Evolutionary conservation across 2,888 invertebrate genomes (phyloP), one percentile per base, ranked within the genome.

Genomic region (Sphaeridia pumilis): DNA sequence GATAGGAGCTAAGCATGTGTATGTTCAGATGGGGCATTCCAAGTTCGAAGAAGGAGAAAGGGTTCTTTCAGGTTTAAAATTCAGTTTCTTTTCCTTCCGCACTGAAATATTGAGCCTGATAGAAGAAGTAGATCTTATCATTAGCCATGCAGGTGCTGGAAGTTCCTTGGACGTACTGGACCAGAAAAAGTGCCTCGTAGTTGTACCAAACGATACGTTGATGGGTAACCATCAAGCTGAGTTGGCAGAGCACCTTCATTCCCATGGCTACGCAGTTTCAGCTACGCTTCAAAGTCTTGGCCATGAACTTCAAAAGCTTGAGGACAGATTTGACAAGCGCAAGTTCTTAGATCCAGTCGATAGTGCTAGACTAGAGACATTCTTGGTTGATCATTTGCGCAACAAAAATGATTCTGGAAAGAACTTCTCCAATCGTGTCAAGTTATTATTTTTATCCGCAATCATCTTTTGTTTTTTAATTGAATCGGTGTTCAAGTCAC

Each of bases 221-320:
- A 97, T 95, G 94, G 80, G 84, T 66, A 94, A 95, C 69, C 95
- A 97, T 73, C 95, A 97, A 70, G 78, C 41, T 42, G 97, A 98
- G 72, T 73, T 98, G 48, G 97, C 97, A 0, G 77, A 84, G 59
- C 82, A 87, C 67, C 74, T 98, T 27, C 77, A 79, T 51, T 72
- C 78, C 3, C 81, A 85, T 58, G 79, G 81, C 1, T 82, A 87
- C 71, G 73, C 90, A 10, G 81, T 81, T 66, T 85, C 81, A 68
- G 85, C 87, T 66, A 83, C 78, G 2, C 80, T 84, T 67, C 71
- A 75, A 51, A 77, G 76, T 28, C 70, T 92, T n/a, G n/a, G n/a
- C n/a, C n/a, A n/a, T n/a, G n/a, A n/a, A n/a, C n/a, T n/a, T n/a
- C n/a, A n/a, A n/a, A n/a, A n/a, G n/a, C n/a, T n/a, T n/a, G n/a